These are phyloP conservation scores for Pseudoips prasinana DNA, from an alignment of 2,888 invertebrate genomes.

Conservation along the genomic window DNA sequence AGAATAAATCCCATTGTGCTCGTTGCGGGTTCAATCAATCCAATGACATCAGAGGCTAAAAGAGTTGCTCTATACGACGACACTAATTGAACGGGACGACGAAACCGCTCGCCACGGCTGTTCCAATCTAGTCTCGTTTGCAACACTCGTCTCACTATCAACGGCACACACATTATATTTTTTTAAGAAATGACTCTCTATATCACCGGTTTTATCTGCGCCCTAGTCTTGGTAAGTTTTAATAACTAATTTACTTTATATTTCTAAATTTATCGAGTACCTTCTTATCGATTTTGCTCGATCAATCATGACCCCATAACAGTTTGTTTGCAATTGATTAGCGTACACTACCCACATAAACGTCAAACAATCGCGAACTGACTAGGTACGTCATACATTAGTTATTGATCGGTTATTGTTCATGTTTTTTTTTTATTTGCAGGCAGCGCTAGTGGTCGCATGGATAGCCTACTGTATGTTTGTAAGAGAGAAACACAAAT, in stretches of 20 bases:
- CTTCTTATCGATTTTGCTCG: neutral
- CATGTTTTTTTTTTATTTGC: slow-evolving; percentile 28
- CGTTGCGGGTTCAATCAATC: slow-evolving; percentile 53
- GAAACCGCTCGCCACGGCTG: slow-evolving; percentile 49
- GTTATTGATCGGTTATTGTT: too few species aligned
- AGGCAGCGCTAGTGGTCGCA: slow-evolving; percentile 58
- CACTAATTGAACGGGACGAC: slow-evolving; percentile 66
- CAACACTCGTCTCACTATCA: slow-evolving; percentile 51
- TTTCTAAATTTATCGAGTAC: neutral
- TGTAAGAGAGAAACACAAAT: slow-evolving; percentile 62
- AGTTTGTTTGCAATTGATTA: too few species aligned
- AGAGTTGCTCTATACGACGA: slow-evolving; percentile 52
- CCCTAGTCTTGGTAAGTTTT: slow-evolving; percentile 65
- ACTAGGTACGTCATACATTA: too few species aligned
- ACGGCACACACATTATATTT: slow-evolving; percentile 25
- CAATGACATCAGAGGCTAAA: slow-evolving; percentile 70
- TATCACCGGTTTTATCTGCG: slow-evolving; percentile 62
- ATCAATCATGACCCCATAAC: too few species aligned
- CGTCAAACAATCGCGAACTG: too few species aligned
- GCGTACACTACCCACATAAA: too few species aligned
- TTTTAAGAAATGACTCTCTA: slow-evolving; percentile 56
- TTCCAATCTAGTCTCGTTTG: slow-evolving; percentile 57
- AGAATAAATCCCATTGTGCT: slow-evolving; percentile 42
- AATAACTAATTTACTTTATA: neutral
- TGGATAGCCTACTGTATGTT: slow-evolving; percentile 76